Percentiles rank a stretch among this genome's conserved stretches.
These are phyloP conservation scores for Bothrops alternatus DNA, from an alignment of 2,797 vertebrate species.

Conservation along the genomic window DNA sequence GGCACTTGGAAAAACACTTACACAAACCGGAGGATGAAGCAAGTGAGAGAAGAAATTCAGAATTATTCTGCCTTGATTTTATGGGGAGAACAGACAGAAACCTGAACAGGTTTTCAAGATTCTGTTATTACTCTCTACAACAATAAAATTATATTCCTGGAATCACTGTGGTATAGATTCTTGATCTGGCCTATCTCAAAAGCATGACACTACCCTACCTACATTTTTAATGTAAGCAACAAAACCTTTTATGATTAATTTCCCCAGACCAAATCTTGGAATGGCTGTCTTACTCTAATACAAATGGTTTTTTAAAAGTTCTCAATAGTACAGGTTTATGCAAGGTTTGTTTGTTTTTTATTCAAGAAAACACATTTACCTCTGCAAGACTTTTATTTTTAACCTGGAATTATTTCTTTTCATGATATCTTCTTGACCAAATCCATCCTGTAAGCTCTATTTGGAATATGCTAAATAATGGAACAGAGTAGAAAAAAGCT, in stretches of 20 bases:
- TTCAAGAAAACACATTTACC: not conserved
- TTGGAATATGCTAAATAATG: not conserved
- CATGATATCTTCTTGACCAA: too few species aligned
- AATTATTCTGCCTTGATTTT: not conserved
- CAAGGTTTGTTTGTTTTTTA: not conserved
- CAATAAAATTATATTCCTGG: not conserved
- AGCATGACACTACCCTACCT: not conserved
- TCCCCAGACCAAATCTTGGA: not conserved
- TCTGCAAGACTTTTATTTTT: not conserved
- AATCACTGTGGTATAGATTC: not conserved
- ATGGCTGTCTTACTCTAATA: not conserved
- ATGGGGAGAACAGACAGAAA: not conserved
- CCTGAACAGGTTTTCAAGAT: not conserved
- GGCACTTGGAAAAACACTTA: not conserved
- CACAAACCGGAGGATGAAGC: not conserved
- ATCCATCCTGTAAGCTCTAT: not conserved
- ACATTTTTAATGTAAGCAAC: not conserved
- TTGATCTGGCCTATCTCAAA: not conserved
- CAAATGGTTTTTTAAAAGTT: not conserved
- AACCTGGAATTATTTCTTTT: not conserved
- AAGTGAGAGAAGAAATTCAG: not conserved
- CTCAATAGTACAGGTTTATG: not conserved
- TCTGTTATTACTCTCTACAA: not conserved
- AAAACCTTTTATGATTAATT: not conserved
- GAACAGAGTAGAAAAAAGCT: not conserved